Base-by-base conservation (phyloP, 2,113 vertebrate species). In the Pseudorhombus dupliciocellatus region DNA sequence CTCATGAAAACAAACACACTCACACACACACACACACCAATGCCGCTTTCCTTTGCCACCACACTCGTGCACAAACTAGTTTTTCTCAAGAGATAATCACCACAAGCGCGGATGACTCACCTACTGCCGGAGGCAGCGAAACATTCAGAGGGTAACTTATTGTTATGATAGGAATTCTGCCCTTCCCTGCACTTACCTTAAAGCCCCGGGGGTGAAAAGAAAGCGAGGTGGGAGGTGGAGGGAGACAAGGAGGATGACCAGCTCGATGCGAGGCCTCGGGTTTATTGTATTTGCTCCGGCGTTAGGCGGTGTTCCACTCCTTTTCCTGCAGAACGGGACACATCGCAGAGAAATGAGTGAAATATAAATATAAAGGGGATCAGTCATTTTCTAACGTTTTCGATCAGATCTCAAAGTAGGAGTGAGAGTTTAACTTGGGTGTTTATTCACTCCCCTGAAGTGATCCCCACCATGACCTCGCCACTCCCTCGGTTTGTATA, bases 121-220 rank as follows among this genome's bases (percentile, higher is more conserved):
- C 65, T 65, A 58, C n/a, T n/a, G 72, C 77, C 71, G 1, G 4
- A 54, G 71, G 76, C 70, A 42, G 62, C 3, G 0, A 86, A 76
- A 86, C 73, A 64, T 50, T 81, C 74, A 73, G 21, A 62, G 31
- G 66, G 24, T 55, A 80, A 75, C 69, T 78, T 65, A 50, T 60
- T 81, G 82, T 89, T 84, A 84, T 74, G 81, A 77, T 79, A 74
- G 88, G 88, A 87, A 91, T 87, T 83, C 66, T 66, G 86, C 80
- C 77, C 87, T 79, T 81, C 88, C 86, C 81, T 74, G 48, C 34
- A 66, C 25, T 70, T 48, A 57, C 56, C 66, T 31, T n/a, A 52
- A 78, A 53, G 71, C 24, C 82, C 58, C 1, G 5, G 44, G 63
- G 85, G 51, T 74, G 66, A 67, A 75, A n/a, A n/a, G 20, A n/a